Percentiles rank a stretch among this genome's conserved stretches.
These are phyloP conservation scores for Tetramorium bicarinatum DNA, from an alignment of 2,888 invertebrate species.

Conservation along the genomic window DNA sequence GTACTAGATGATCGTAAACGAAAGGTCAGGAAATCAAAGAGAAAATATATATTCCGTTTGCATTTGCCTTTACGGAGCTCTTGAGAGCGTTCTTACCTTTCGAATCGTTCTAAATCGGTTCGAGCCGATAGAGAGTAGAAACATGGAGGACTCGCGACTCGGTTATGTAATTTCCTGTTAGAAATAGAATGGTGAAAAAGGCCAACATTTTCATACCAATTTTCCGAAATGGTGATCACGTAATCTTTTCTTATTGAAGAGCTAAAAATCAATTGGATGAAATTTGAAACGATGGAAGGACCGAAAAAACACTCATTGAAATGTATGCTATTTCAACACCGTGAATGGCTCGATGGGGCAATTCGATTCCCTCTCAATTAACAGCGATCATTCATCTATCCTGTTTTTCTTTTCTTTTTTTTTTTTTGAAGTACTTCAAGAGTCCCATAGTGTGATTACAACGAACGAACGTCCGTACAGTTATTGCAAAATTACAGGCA, in stretches of 20 bases:
- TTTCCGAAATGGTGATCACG: conserved; percentile 10
- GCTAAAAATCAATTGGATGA: conserved; percentile 13
- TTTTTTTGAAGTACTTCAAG: neutral
- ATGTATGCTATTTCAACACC: neutral
- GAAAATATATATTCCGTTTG: conserved; percentile 33
- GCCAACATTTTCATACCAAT: conserved; percentile 16
- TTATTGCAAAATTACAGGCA: conserved; percentile 3
- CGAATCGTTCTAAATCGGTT: conserved; percentile 21
- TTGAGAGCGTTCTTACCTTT: neutral
- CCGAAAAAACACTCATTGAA: conserved; percentile 15
- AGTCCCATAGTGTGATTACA: conserved; percentile 5
- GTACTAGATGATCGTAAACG: conserved; percentile 16
- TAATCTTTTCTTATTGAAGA: neutral
- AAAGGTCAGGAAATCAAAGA: conserved; percentile 12
- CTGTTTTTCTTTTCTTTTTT: neutral
- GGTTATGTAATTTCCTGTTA: conserved; percentile 34
- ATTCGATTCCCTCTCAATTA: neutral
- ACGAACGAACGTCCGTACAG: neutral
- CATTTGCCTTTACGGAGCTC: conserved; percentile 11
- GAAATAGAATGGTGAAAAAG: conserved; percentile 10
- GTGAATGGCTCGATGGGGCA: neutral
- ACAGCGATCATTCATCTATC: neutral
- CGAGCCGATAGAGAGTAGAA: conserved; percentile 17
- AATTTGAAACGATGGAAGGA: conserved; percentile 15
- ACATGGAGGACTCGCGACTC: neutral